These are phyloP conservation scores for Philaenus spumarius DNA, from an alignment of 1,140 invertebrate species.

Conservation along the genomic window DNA sequence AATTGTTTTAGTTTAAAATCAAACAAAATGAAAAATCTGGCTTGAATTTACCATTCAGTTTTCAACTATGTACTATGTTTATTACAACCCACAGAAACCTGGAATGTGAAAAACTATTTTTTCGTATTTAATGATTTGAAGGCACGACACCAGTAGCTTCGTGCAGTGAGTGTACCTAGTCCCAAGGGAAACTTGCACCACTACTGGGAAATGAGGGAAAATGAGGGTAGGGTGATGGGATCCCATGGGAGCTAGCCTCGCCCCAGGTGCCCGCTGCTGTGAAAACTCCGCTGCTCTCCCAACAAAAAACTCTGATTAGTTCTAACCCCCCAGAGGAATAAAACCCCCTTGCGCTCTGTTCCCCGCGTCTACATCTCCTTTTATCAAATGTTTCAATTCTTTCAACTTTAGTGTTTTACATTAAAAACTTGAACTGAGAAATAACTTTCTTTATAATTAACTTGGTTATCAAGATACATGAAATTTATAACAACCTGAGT, in stretches of 20 bases:
- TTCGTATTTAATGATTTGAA: too few species aligned
- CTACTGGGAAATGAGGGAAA: slow-evolving; percentile 24
- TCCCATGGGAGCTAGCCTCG: slow-evolving; percentile 10
- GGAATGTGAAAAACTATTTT: too few species aligned
- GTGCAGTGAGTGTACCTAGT: slow-evolving; percentile 13
- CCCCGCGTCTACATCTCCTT: not conserved
- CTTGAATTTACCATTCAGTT: too few species aligned
- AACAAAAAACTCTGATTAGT: slow-evolving; percentile 25
- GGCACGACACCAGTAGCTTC: not conserved
- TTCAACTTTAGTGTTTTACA: too few species aligned
- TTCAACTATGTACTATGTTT: too few species aligned
- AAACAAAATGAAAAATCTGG: too few species aligned
- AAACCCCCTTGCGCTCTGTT: slow-evolving; percentile 7
- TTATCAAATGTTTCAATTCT: not conserved
- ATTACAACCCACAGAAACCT: too few species aligned
- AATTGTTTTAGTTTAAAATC: too few species aligned
- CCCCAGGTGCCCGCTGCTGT: slow-evolving; percentile 1
- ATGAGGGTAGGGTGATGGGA: slow-evolving; percentile 22
- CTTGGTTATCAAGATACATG: too few species aligned
- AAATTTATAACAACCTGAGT: too few species aligned
- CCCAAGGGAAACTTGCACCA: slow-evolving; percentile 13
- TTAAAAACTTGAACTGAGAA: too few species aligned
- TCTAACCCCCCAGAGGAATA: slow-evolving; percentile 18
- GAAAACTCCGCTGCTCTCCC: slow-evolving; percentile 1
- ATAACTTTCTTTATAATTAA: too few species aligned